A percentile compares a stretch with the other conserved stretches of the same genome.
phyloP scores from a whole-genome alignment of 2,113 vertebrate genomes.

The Eonycteris spelaea region DNA sequence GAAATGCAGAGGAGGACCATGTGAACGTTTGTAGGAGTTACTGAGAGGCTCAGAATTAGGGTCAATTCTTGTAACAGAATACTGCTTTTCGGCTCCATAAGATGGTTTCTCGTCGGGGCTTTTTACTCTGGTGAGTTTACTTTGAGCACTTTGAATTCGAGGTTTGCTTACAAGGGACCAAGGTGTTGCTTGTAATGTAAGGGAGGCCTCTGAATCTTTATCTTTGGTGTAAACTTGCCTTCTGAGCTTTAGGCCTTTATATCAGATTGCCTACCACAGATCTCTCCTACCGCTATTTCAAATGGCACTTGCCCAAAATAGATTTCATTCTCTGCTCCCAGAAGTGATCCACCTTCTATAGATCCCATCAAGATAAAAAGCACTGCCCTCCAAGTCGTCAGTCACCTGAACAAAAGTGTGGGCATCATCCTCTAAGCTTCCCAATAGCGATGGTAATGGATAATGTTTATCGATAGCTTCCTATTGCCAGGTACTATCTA shows the following conservation, averaged over 20 bases:
- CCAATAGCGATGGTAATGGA: neutral
- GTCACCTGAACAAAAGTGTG: neutral
- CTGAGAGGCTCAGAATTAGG: neutral
- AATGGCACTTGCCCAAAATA: neutral
- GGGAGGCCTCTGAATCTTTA: slow-evolving; percentile 19
- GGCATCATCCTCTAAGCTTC: neutral
- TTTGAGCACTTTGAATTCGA: slow-evolving; percentile 26
- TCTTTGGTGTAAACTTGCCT: slow-evolving; percentile 49
- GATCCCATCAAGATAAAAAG: neutral
- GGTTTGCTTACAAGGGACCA: slow-evolving; percentile 15
- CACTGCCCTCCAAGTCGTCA: neutral
- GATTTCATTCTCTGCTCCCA: slow-evolving; percentile 35
- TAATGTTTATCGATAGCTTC: neutral
- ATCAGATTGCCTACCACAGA: neutral
- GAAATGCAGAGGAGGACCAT: neutral
- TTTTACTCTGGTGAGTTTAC: slow-evolving; percentile 41
- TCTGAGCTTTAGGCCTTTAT: slow-evolving; percentile 45
- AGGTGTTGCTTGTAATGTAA: slow-evolving; percentile 1
- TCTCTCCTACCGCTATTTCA: slow-evolving; percentile 36
- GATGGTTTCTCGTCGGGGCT: slow-evolving; percentile 31
- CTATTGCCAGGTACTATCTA: neutral
- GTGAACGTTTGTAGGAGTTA: neutral
- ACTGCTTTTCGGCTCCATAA: slow-evolving; percentile 6
- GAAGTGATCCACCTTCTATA: slow-evolving; percentile 15
- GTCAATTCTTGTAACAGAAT: neutral